Percentiles rank a stretch among this genome's conserved stretches.
phyloP scores from a whole-genome alignment of 2,888 invertebrate genomes.

The Palloptera scutellata region DNA sequence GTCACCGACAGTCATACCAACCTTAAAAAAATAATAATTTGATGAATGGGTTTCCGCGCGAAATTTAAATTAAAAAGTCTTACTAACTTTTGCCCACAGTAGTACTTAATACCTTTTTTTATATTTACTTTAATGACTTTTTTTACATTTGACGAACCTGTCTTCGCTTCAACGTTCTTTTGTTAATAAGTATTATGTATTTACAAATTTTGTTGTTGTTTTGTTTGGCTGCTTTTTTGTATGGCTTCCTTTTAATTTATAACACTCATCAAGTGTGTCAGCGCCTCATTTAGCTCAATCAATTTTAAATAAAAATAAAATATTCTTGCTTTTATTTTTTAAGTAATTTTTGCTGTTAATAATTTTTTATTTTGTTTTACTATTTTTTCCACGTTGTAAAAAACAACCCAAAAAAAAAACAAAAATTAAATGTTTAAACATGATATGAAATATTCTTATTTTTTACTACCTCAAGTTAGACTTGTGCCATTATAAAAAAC shows the following conservation, averaged over 20 bases:
- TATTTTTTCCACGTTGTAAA: not conserved
- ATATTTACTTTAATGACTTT: conserved; percentile 16
- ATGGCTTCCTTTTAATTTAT: conserved; percentile 23
- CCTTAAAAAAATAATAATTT: too few relatives aligned
- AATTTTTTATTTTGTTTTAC: not conserved
- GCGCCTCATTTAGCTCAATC: conserved; percentile 58
- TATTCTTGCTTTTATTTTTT: not conserved
- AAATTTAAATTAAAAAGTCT: too few relatives aligned
- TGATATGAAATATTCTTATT: not conserved
- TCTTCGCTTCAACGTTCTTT: not conserved
- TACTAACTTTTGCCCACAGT: too few relatives aligned
- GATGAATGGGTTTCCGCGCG: too few relatives aligned
- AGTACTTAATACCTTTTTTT: conserved; percentile 8
- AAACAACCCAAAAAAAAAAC: not conserved
- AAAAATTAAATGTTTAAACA: not conserved
- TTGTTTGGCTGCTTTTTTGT: not conserved
- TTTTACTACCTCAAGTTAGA: too few relatives aligned
- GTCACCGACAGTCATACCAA: too few relatives aligned
- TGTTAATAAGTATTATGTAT: not conserved
- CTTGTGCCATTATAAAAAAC: not conserved
- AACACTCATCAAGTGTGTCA: conserved; percentile 53
- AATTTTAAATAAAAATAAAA: conserved; percentile 46
- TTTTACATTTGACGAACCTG: not conserved
- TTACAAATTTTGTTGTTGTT: not conserved
- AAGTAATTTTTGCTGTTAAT: conserved; percentile 10